Evolutionary conservation across 2,888 invertebrate species (phyloP).

Genomic region (Noctua janthe): DNA sequence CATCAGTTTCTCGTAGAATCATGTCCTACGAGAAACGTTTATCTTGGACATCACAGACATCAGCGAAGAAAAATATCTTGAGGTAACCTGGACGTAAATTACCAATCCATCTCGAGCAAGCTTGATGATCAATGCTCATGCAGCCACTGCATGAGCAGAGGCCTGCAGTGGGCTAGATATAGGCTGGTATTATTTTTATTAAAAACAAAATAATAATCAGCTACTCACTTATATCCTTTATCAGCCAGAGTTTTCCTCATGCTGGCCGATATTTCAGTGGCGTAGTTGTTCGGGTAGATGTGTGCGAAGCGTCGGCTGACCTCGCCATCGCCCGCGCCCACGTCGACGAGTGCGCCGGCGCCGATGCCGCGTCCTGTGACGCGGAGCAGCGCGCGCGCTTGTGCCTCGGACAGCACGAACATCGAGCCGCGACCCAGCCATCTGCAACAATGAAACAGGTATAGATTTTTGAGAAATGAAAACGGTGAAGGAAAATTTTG

Average conservation of each 20-base stretch:
- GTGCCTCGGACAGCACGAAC: constrained; percentile 97
- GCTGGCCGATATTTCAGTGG: constrained; percentile 97
- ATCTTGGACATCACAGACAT: too few relatives aligned
- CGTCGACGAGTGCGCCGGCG: constrained; percentile 92
- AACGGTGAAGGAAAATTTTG: background rate
- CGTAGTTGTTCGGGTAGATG: constrained; percentile 94
- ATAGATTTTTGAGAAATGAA: background rate
- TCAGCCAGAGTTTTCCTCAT: constrained; percentile 95
- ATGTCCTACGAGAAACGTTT: too few relatives aligned
- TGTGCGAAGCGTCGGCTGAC: constrained; percentile 95
- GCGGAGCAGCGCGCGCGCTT: constrained; percentile 92
- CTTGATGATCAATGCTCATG: background rate
- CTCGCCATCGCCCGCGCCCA: constrained; percentile 99
- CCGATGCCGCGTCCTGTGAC: constrained; percentile 58
- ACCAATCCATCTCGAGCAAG: background rate
- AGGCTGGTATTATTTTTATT: too few relatives aligned
- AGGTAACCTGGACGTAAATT: too few relatives aligned
- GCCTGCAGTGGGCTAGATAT: background rate
- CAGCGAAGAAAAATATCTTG: too few relatives aligned
- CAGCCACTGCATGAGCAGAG: too few relatives aligned
- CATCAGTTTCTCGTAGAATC: too few relatives aligned
- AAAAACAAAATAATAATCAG: background rate
- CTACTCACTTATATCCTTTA: constrained; percentile 94
- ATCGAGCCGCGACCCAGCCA: constrained; percentile 97
- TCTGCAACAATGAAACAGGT: constrained; percentile 83